Percentiles rank a stretch among this genome's conserved stretches.
Evolutionary conservation across 2,888 invertebrate genomes (phyloP).

Genomic region (Drosophila percnosoma): DNA sequence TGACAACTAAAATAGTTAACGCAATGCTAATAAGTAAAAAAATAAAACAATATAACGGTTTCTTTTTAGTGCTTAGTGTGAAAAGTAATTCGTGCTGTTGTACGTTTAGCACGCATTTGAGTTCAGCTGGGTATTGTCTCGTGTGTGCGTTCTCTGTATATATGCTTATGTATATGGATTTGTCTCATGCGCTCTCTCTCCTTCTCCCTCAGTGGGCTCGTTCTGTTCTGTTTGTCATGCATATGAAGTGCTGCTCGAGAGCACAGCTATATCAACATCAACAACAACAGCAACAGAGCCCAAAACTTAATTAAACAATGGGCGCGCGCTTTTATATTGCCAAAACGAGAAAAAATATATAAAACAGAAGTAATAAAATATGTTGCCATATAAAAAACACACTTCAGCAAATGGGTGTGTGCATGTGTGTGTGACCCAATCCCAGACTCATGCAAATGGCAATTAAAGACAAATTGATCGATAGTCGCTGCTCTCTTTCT

Average conservation of each 20-base stretch:
- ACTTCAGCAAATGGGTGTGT: constrained; percentile 44
- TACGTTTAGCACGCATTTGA: constrained; percentile 29
- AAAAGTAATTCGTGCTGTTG: constrained; percentile 19
- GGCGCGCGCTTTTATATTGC: constrained; percentile 55
- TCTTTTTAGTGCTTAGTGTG: not conserved
- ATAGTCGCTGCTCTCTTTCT: constrained; percentile 51
- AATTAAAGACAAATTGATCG: constrained; percentile 74
- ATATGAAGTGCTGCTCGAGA: constrained; percentile 50
- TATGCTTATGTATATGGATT: not conserved
- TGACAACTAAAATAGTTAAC: not conserved
- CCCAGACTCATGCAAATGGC: constrained; percentile 67
- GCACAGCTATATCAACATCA: constrained; percentile 20
- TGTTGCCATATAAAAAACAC: constrained; percentile 23
- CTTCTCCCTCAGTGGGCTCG: constrained; percentile 14
- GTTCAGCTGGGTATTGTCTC: constrained; percentile 48
- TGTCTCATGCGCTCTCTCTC: not conserved
- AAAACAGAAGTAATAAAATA: constrained; percentile 31
- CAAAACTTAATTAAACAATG: constrained; percentile 66
- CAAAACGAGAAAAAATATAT: constrained; percentile 39
- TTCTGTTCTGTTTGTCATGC: constrained; percentile 60
- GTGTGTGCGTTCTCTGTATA: constrained; percentile 10
- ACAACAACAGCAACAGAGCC: constrained; percentile 47
- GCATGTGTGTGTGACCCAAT: constrained; percentile 51
- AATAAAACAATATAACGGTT: not conserved
- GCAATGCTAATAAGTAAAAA: not conserved